phyloP scores from a whole-genome alignment of 2,113 vertebrate genomes.

The Myanophis thanlyinensis region DNA sequence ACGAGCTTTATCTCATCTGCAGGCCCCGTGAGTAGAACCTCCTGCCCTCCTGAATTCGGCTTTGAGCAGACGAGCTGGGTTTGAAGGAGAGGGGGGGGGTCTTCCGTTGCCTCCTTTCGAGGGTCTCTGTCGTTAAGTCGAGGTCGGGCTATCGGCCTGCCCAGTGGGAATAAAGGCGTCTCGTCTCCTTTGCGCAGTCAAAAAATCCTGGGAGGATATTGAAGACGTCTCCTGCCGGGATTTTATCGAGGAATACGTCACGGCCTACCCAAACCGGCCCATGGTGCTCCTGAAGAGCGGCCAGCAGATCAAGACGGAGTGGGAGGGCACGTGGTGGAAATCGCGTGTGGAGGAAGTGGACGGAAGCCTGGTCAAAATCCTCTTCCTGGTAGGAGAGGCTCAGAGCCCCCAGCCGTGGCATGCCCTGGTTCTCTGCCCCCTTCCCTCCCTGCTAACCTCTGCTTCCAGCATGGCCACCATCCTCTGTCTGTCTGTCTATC shows the following conservation, averaged over 20 bases:
- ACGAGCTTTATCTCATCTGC: slow-evolving; percentile 91
- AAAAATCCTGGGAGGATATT: slow-evolving; percentile 93
- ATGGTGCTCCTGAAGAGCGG: slow-evolving; percentile 95
- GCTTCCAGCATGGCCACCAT: background rate
- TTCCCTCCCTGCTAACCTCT: background rate
- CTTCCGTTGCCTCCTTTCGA: background rate
- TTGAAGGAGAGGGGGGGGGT: too few relatives aligned
- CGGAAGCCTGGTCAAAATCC: slow-evolving; percentile 95
- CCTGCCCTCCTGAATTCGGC: background rate
- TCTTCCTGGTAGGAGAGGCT: slow-evolving; percentile 85
- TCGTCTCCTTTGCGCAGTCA: slow-evolving; percentile 70
- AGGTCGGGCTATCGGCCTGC: too few relatives aligned
- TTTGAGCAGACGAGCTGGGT: background rate
- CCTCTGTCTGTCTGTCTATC: background rate
- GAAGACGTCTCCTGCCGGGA: slow-evolving; percentile 93
- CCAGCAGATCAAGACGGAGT: slow-evolving; percentile 97
- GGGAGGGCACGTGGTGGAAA: slow-evolving; percentile 99
- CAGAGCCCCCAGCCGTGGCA: background rate
- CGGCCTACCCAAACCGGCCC: slow-evolving; percentile 93
- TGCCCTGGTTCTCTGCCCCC: background rate
- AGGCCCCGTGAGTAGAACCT: slow-evolving; percentile 82
- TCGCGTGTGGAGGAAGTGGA: slow-evolving; percentile 97
- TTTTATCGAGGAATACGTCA: slow-evolving; percentile 97
- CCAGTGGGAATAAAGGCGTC: background rate
- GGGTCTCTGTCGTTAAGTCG: background rate